phyloP scores from a whole-genome alignment of 2,113 vertebrate genomes.

The Caranx melampygus region DNA sequence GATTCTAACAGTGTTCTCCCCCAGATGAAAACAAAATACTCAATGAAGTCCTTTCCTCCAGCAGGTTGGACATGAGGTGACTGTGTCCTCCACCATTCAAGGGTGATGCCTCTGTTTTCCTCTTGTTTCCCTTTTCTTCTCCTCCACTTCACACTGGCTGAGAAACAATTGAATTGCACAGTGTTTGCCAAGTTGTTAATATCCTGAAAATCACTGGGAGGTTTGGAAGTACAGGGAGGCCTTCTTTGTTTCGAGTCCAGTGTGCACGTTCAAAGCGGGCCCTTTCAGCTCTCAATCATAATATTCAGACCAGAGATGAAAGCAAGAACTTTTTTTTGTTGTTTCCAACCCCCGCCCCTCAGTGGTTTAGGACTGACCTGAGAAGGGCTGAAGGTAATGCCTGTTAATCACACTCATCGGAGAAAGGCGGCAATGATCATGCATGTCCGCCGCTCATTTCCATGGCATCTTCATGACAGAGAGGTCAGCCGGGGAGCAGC shows the following conservation, averaged over 20 bases:
- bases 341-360: constrained; percentile 11
- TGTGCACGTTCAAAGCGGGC: constrained; percentile 43
- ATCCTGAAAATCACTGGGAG: constrained; percentile 38
- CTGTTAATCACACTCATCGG: constrained; percentile 61
- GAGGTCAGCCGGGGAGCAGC: constrained; percentile 36
- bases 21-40: constrained; percentile 72
- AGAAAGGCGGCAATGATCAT: constrained; percentile 30
- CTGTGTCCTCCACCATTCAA: constrained; percentile 46
- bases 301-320: constrained; percentile 47
- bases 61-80: constrained; percentile 58
- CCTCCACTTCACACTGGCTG: constrained; percentile 25
- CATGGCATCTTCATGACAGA: constrained; percentile 41
- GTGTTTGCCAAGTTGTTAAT: constrained; percentile 51
- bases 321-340: constrained; percentile 28
- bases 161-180: constrained; percentile 52
- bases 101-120: constrained; percentile 9
- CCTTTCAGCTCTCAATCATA: constrained; percentile 47
- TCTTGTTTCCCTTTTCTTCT: constrained; percentile 35
- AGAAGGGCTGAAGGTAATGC: constrained; percentile 45
- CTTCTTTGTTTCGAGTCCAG: constrained; percentile 30
- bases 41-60: constrained; percentile 61
- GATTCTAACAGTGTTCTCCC: constrained; percentile 34
- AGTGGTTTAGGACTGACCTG: constrained; percentile 24
- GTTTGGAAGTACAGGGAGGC: constrained; percentile 1
- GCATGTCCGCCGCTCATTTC: constrained; percentile 20